phyloP scores from a whole-genome alignment of 2,888 invertebrate genomes.

The Phyllotreta cruciferae region DNA sequence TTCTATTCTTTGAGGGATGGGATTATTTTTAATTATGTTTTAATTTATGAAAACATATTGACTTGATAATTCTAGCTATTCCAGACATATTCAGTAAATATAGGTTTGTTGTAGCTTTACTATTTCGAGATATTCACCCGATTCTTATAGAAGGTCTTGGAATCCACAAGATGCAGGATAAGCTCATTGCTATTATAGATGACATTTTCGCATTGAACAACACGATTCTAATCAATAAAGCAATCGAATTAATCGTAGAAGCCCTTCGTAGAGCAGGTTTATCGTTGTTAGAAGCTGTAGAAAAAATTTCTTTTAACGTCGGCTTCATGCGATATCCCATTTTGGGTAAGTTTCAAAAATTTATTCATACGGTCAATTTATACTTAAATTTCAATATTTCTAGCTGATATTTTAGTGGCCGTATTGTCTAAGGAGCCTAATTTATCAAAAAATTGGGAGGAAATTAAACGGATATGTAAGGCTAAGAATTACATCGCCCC shows the following conservation, averaged over 20 bases:
- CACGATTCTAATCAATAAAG: conserved; percentile 23
- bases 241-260: conserved; percentile 25
- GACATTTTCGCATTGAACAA: conserved; percentile 31
- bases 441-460: conserved; percentile 37
- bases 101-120: conserved; percentile 27
- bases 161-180: conserved; percentile 29
- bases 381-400: conserved; percentile 5
- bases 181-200: conserved; percentile 30
- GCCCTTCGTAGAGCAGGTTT: conserved; percentile 35
- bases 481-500: conserved; percentile 32
- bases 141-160: conserved; percentile 31
- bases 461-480: conserved; percentile 33
- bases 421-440: conserved; percentile 27
- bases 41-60: too few species aligned
- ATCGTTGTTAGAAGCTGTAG: conserved; percentile 37
- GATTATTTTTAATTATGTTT: too few species aligned
- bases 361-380: neutral
- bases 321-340: conserved; percentile 33
- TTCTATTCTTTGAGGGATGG: neutral
- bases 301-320: conserved; percentile 36
- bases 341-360: conserved; percentile 36
- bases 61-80: neutral
- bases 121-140: conserved; percentile 29
- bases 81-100: too few species aligned
- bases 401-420: conserved; percentile 35